phyloP scores from a whole-genome alignment of 1,140 invertebrate genomes.

The Drosophila micromelanica region DNA sequence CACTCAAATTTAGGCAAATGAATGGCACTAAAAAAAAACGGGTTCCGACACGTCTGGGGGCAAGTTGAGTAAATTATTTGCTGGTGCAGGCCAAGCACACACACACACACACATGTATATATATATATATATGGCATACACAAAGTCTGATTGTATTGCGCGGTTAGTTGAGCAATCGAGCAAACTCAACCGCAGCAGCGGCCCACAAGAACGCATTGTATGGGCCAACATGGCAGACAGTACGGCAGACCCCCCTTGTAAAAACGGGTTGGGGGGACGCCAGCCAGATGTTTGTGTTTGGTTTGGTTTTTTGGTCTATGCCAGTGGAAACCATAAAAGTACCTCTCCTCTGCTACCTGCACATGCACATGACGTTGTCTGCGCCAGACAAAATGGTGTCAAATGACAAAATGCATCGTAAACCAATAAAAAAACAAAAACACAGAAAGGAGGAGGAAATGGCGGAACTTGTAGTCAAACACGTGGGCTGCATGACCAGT shows the following conservation, averaged over 20 bases:
- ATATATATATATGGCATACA: conserved; percentile 6
- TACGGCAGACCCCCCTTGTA: conserved; percentile 15
- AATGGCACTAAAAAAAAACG: conserved; percentile 22
- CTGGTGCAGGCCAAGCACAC: conserved; percentile 33
- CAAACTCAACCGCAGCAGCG: conserved; percentile 59
- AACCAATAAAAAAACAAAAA: conserved; percentile 41
- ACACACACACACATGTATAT: conserved; percentile 8
- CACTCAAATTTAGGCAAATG: conserved; percentile 49
- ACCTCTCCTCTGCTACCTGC: conserved; percentile 34
- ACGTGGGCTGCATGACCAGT: conserved; percentile 44
- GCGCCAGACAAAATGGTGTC: conserved; percentile 73
- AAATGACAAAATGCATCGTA: conserved; percentile 79
- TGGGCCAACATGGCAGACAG: conserved; percentile 21
- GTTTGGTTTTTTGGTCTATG: conserved; percentile 35
- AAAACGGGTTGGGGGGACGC: not conserved
- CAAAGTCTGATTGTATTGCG: conserved; percentile 41
- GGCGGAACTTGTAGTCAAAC: conserved; percentile 33
- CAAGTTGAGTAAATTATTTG: conserved; percentile 64
- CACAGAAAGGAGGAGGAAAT: conserved; percentile 31
- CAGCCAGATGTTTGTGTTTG: conserved; percentile 53
- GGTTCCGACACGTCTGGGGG: conserved; percentile 26
- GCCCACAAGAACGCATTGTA: conserved; percentile 56
- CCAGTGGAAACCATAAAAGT: conserved; percentile 71
- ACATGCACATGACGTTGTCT: conserved; percentile 45
- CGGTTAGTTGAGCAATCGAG: conserved; percentile 74